Evolutionary conservation across 2,888 invertebrate genomes (phyloP), one percentile per base, ranked within the genome.

Genomic region (Clunio marinus): DNA sequence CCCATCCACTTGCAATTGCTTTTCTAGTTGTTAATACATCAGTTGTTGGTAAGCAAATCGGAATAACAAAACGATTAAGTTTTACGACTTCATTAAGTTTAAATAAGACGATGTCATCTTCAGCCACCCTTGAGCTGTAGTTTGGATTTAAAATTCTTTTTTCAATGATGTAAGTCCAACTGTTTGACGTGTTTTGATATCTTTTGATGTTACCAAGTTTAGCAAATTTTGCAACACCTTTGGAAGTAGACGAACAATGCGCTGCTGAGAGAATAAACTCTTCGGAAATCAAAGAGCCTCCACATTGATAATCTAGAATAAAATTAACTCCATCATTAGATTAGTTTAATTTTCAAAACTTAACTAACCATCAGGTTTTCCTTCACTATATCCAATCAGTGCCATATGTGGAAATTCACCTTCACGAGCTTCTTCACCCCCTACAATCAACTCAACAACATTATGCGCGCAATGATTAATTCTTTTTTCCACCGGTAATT

Each of bases 1-100:
- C 66, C 22, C 27, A 66, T 32, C 66, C 66, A 55, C 15, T 66
- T 7, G 66, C 66, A 15, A 66, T 66, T 1, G 51, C 66, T 32
- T 13, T 20, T 55, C 35, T 66, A 2, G 66, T 55, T 7, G 24
- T 35, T 2, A 32, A 20, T 8, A 27, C 15, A 32, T 51, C 55
- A 1, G 22, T 66, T 13, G 51, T n/a, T 0, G 66, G 66, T 13
- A 66, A 51, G n/a, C 66, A 66, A 35, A 66, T 55, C 7, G 66
- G 66, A 55, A 66, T 51, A 10, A 66, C 66, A 32, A 32, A 55
- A 1, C n/a, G 13, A 22, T 66, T 66, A 3, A 66, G 35, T 4
- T 22, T 8, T 0, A 45, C 66, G 55, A 22, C 8, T 20, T 32
- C 22, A 15, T 55, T n/a, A 2, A 66, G 8, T 10, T 66, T 66